phyloP scores from a whole-genome alignment of 2,888 invertebrate species.

The Pheosia gnoma region DNA sequence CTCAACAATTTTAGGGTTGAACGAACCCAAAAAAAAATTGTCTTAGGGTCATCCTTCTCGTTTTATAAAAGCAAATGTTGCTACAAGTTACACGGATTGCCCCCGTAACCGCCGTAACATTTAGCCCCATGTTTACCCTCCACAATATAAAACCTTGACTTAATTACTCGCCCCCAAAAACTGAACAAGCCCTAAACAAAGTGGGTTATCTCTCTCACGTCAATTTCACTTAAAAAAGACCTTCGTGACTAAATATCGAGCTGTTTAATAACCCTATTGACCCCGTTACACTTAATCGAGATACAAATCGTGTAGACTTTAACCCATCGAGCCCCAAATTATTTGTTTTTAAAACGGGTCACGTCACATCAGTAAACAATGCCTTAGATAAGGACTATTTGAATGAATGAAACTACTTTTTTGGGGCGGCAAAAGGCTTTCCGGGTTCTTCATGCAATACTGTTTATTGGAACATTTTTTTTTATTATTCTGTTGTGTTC shows the following conservation, averaged over 20 bases:
- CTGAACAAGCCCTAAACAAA: conserved; percentile 23
- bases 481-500: too few relatives aligned
- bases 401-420: neutral
- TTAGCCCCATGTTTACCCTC: conserved; percentile 6
- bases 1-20: too few relatives aligned
- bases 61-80: too few relatives aligned
- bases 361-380: conserved; percentile 8
- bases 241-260: conserved; percentile 29
- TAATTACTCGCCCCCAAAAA: conserved; percentile 34
- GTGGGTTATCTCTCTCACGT: conserved; percentile 35
- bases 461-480: too few relatives aligned
- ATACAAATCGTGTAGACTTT: conserved; percentile 14
- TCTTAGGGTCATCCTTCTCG: too few relatives aligned
- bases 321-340: conserved; percentile 2
- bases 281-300: conserved; percentile 31
- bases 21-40: too few relatives aligned
- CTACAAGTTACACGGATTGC: neutral
- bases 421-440: too few relatives aligned
- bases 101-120: neutral
- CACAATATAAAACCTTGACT: conserved; percentile 20
- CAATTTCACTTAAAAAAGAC: conserved; percentile 30
- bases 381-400: conserved; percentile 1
- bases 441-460: too few relatives aligned
- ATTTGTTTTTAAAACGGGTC: conserved; percentile 14
- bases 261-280: conserved; percentile 24